Evolutionary conservation across 2,888 invertebrate species (phyloP).

Genomic region (Meteorus colon): DNA sequence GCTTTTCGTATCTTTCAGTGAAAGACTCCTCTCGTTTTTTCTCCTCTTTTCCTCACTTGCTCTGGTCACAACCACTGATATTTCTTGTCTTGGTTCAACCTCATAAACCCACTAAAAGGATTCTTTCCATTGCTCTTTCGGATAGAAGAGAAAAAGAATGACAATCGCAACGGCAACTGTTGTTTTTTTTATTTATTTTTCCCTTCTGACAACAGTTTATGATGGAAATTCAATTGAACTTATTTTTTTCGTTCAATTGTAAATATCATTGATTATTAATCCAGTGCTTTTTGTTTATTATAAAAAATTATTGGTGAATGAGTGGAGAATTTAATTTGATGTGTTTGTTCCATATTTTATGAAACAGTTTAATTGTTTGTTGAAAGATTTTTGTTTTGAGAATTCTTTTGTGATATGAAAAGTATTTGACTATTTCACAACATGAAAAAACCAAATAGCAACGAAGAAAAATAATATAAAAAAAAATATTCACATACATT

Average conservation of each 20-base stretch:
- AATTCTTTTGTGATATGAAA: too few relatives aligned
- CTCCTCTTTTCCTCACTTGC: conserved; percentile 47
- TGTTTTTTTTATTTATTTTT: neutral
- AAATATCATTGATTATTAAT: too few relatives aligned
- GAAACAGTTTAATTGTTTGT: neutral
- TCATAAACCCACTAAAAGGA: conserved; percentile 68
- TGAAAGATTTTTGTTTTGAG: too few relatives aligned
- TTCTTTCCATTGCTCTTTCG: conserved; percentile 53
- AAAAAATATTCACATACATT: neutral
- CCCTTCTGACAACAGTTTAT: neutral
- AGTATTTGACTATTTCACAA: too few relatives aligned
- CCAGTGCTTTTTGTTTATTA: too few relatives aligned
- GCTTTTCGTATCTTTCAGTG: conserved; percentile 59
- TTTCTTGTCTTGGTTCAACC: conserved; percentile 55
- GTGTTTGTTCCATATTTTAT: too few relatives aligned
- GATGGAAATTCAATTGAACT: too few relatives aligned
- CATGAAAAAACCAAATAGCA: too few relatives aligned
- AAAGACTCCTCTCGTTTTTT: conserved; percentile 45
- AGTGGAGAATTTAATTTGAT: too few relatives aligned
- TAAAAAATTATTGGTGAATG: too few relatives aligned
- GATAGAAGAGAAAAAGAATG: neutral
- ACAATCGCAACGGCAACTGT: neutral
- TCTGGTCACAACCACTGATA: conserved; percentile 57
- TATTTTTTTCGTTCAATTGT: too few relatives aligned
- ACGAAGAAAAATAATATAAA: too few relatives aligned